A percentile compares a stretch with the other conserved stretches of the same genome.
These are phyloP conservation scores for Danio tinwini DNA, from an alignment of 2,797 vertebrate species.

Conservation along the genomic window DNA sequence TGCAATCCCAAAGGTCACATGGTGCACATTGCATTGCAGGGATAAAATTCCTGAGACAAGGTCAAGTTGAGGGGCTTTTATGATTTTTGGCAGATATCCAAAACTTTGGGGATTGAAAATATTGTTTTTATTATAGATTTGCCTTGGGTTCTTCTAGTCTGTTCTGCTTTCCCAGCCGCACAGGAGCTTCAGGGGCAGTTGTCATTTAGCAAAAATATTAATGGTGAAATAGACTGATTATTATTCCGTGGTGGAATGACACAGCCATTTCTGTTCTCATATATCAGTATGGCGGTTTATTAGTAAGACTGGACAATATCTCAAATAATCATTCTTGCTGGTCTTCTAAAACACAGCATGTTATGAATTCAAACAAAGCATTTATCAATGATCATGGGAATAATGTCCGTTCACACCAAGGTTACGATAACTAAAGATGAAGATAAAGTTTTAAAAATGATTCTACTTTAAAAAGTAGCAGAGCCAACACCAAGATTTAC, in stretches of 20 bases:
- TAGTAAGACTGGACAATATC: conserved; percentile 20
- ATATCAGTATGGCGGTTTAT: conserved; percentile 25
- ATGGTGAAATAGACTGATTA: conserved; percentile 36
- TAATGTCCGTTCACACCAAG: background rate
- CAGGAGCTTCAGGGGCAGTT: conserved; percentile 6
- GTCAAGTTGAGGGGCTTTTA: conserved; percentile 42
- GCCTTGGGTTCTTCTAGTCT: conserved; percentile 46
- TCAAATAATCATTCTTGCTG: background rate
- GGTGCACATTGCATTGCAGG: conserved; percentile 29
- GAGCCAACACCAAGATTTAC: too few relatives aligned
- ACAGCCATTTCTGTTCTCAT: conserved; percentile 4
- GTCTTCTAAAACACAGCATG: conserved; percentile 7
- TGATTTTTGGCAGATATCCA: conserved; percentile 53
- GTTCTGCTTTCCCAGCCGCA: conserved; percentile 38
- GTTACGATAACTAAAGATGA: too few relatives aligned
- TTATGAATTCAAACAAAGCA: conserved; percentile 23
- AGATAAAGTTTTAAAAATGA: too few relatives aligned
- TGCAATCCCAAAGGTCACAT: conserved; percentile 43
- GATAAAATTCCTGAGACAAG: conserved; percentile 35
- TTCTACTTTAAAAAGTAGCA: too few relatives aligned
- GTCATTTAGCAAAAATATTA: conserved; percentile 11
- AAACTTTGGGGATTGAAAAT: conserved; percentile 29
- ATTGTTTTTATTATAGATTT: conserved; percentile 29
- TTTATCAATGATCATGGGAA: conserved; percentile 8
- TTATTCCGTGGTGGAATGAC: conserved; percentile 3